These are phyloP conservation scores for Heteractis magnifica DNA, from an alignment of 92 coral and sea anemone species.

Conservation along the genomic window DNA sequence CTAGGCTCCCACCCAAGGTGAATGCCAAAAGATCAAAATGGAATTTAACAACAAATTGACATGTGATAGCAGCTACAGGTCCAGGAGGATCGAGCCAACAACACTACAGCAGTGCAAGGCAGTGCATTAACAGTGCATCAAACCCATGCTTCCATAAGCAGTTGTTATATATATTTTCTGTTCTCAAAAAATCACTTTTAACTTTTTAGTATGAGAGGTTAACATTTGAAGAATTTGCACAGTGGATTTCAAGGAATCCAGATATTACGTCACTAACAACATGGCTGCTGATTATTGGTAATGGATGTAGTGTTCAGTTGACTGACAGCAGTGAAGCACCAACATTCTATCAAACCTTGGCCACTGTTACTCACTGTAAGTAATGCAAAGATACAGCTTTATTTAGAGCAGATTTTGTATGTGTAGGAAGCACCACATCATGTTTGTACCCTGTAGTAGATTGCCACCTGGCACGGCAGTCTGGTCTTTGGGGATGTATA, in stretches of 20 bases:
- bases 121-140: too few species aligned
- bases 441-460: too few species aligned
- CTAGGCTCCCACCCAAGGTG: too few species aligned
- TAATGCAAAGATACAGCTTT: conserved; percentile 1
- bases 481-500: too few species aligned
- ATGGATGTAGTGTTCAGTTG: conserved; percentile 86
- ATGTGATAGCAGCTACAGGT: too few species aligned
- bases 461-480: too few species aligned
- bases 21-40: too few species aligned
- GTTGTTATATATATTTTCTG: neutral
- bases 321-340: conserved; percentile 96
- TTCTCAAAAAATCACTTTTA: neutral
- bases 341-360: conserved; percentile 93
- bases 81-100: too few species aligned
- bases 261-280: conserved; percentile 81
- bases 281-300: conserved; percentile 88
- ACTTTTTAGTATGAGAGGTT: conserved; percentile 68
- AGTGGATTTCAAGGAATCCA: conserved; percentile 77
- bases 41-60: too few species aligned
- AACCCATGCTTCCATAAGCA: neutral
- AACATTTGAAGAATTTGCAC: conserved; percentile 76
- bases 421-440: too few species aligned
- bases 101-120: too few species aligned
- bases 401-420: neutral
- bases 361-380: conserved; percentile 96